phyloP scores from a whole-genome alignment of 2,888 invertebrate genomes.

The Phengaris alcon region DNA sequence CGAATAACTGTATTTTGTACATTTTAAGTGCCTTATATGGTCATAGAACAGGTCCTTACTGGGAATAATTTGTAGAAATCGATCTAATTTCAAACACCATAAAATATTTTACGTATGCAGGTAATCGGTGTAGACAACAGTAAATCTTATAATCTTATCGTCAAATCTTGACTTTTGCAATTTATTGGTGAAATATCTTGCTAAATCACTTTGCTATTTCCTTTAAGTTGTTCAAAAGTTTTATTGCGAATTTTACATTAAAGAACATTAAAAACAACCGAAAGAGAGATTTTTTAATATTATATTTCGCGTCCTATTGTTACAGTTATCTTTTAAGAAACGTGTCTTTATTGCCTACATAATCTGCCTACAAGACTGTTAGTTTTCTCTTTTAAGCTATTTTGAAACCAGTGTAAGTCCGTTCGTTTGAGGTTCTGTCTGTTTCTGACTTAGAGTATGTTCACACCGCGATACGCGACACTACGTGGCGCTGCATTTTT shows the following conservation, averaged over 20 bases:
- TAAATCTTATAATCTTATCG: background rate
- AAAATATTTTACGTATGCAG: background rate
- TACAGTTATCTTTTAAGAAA: no score
- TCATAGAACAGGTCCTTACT: slow-evolving; percentile 14
- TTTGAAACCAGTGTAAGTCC: no score
- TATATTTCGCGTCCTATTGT: background rate
- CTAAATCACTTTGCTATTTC: background rate
- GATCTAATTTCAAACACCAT: background rate
- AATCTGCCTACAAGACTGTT: no score
- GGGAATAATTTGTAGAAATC: background rate
- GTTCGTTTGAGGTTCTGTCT: no score
- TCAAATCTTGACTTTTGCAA: background rate
- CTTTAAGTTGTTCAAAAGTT: background rate
- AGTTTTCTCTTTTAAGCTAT: no score
- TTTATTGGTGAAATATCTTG: background rate
- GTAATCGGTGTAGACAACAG: background rate
- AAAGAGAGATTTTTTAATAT: background rate
- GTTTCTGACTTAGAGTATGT: no score
- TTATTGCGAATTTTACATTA: background rate
- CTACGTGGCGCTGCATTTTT: no score
- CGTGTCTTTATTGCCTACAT: no score
- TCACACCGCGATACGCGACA: no score
- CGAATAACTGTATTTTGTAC: slow-evolving; percentile 6
- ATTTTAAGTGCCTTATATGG: background rate
- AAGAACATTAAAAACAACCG: background rate